phyloP scores from a whole-genome alignment of 2,113 vertebrate species.

The Eretmochelys imbricata region DNA sequence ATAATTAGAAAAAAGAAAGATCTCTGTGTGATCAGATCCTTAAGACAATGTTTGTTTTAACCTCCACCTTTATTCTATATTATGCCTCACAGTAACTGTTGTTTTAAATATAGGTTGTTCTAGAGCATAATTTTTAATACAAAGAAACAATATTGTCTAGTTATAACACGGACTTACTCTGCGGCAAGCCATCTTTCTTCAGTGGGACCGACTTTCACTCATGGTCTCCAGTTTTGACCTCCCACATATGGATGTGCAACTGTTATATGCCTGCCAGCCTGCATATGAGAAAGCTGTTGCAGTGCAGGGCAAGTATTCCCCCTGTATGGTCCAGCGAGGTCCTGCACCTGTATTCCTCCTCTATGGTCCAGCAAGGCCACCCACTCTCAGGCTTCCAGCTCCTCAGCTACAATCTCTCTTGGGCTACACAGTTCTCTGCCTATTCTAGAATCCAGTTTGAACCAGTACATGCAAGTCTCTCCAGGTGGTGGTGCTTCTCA shows the following conservation, averaged over 20 bases:
- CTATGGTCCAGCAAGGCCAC: neutral
- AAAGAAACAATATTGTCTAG: neutral
- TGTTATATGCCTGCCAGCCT: neutral
- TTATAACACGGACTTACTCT: neutral
- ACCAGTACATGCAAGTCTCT: neutral
- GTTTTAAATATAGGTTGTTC: neutral
- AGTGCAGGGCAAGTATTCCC: neutral
- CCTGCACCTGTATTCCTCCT: too few species aligned
- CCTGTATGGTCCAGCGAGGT: neutral
- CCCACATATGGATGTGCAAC: neutral
- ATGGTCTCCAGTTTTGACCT: neutral
- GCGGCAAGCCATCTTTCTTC: neutral
- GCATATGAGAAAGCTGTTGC: neutral
- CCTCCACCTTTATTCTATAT: neutral
- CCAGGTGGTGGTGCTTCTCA: neutral
- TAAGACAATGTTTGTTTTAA: neutral
- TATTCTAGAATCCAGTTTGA: neutral
- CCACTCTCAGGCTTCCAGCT: neutral
- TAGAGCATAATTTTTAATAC: neutral
- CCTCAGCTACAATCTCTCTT: neutral
- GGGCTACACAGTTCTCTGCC: neutral
- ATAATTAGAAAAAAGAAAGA: neutral
- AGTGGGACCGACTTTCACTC: neutral
- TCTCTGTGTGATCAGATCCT: neutral
- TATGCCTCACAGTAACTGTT: neutral